Evolutionary conservation across 2,113 vertebrate species (phyloP).

Genomic region (Sturnira hondurensis): DNA sequence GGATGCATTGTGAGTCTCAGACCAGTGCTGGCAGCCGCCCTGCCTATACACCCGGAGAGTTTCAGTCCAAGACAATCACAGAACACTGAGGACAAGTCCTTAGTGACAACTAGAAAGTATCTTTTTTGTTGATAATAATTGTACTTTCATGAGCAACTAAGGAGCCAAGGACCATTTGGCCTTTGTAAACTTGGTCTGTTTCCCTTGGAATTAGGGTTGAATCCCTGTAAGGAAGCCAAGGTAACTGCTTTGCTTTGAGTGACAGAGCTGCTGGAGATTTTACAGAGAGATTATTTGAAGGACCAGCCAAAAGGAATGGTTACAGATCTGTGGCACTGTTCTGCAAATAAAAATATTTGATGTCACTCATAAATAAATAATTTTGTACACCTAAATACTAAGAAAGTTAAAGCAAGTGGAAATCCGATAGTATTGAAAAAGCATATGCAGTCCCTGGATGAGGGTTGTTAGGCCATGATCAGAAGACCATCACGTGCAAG

Average conservation of each 20-base stretch:
- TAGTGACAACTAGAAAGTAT: not conserved
- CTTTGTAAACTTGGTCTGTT: conserved; percentile 4
- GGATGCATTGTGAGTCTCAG: not conserved
- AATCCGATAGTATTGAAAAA: not conserved
- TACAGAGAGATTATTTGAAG: conserved; percentile 32
- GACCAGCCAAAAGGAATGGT: not conserved
- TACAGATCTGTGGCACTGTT: not conserved
- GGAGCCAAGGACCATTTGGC: not conserved
- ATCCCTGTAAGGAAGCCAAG: not conserved
- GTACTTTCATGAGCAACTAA: not conserved
- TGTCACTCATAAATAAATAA: conserved; percentile 1
- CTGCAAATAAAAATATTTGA: conserved; percentile 5
- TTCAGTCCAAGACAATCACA: not conserved
- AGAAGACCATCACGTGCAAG: not conserved
- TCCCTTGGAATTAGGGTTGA: not conserved
- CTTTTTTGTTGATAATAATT: conserved; percentile 7
- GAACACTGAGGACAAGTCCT: not conserved
- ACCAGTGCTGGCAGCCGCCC: not conserved
- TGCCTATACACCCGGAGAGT: not conserved
- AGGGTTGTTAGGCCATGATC: not conserved
- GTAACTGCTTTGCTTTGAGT: not conserved
- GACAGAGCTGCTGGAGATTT: conserved; percentile 4
- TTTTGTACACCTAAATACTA: not conserved
- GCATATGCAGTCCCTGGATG: not conserved
- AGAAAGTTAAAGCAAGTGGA: not conserved